Evolutionary conservation across 2,113 vertebrate species (phyloP).

Genomic region (Saccopteryx leptura): DNA sequence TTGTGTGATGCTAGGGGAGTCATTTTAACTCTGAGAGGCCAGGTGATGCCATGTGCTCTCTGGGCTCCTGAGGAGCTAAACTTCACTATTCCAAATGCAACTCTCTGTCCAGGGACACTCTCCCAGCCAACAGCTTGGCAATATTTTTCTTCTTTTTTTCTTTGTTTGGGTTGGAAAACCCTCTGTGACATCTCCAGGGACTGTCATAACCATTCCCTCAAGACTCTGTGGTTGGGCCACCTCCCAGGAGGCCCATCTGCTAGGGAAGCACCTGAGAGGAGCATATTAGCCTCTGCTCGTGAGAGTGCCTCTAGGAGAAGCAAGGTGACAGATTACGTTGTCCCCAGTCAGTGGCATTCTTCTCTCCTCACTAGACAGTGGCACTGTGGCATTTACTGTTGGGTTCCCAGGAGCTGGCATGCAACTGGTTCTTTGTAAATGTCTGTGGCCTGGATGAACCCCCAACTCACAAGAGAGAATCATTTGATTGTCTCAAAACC

Average conservation of each 20-base stretch:
- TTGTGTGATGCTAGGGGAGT: background rate
- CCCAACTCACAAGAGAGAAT: background rate
- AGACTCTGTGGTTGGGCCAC: background rate
- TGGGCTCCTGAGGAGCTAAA: background rate
- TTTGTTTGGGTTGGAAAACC: background rate
- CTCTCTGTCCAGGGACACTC: background rate
- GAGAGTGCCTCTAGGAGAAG: background rate
- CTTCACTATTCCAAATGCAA: background rate
- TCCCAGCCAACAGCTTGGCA: background rate
- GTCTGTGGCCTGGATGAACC: background rate
- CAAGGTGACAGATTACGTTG: rapidly evolving
- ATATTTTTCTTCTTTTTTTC: background rate
- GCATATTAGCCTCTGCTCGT: background rate
- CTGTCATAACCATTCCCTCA: background rate
- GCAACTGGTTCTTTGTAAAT: background rate
- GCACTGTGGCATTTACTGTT: too few species aligned
- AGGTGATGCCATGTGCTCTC: background rate
- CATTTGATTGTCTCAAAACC: background rate
- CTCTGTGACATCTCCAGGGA: background rate
- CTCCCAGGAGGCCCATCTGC: background rate
- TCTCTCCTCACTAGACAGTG: background rate
- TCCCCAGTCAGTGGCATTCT: rapidly evolving
- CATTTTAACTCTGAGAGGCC: background rate
- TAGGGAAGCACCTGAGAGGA: background rate
- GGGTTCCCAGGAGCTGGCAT: background rate